Conservation (phyloP, 2,888 invertebrate genomes). For the Drosophila limbata region DNA sequence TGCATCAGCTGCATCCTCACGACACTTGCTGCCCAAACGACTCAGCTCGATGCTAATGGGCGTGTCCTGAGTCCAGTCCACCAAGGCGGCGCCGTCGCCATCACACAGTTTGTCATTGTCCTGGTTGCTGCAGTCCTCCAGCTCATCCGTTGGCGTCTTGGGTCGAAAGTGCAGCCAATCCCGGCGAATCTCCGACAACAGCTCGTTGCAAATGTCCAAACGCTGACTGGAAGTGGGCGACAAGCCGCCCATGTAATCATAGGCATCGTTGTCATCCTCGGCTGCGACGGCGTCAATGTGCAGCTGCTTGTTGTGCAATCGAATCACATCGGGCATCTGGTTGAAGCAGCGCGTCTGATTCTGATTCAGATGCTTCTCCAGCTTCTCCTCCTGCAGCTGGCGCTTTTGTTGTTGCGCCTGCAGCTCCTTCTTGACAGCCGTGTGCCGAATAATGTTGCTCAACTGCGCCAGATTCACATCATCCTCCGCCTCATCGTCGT, state of each 20-base stretch:
- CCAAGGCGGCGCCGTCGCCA: conserved; percentile 51
- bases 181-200: conserved; percentile 83
- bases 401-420: conserved; percentile 55
- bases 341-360: conserved; percentile 60
- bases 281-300: conserved; percentile 54
- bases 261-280: conserved; percentile 55
- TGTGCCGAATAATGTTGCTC: conserved; percentile 83
- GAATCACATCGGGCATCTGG: conserved; percentile 80
- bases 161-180: conserved; percentile 85
- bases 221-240: conserved; percentile 83
- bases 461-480: conserved; percentile 84
- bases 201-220: conserved; percentile 82
- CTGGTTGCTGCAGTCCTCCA: conserved; percentile 56
- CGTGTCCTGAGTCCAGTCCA: conserved; percentile 83
- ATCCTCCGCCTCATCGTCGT: conserved; percentile 83
- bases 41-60: conserved; percentile 83
- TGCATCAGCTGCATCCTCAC: conserved; percentile 15
- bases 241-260: conserved; percentile 74
- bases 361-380: conserved; percentile 49
- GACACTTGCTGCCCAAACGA: conserved; percentile 64
- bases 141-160: conserved; percentile 83
- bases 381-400: conserved; percentile 39
- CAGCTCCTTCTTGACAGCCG: conserved; percentile 81
- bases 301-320: conserved; percentile 65
- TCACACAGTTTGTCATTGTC: conserved; percentile 52